Conservation (phyloP, 2,113 vertebrate genomes). For the Hyperopisus bebe region DNA sequence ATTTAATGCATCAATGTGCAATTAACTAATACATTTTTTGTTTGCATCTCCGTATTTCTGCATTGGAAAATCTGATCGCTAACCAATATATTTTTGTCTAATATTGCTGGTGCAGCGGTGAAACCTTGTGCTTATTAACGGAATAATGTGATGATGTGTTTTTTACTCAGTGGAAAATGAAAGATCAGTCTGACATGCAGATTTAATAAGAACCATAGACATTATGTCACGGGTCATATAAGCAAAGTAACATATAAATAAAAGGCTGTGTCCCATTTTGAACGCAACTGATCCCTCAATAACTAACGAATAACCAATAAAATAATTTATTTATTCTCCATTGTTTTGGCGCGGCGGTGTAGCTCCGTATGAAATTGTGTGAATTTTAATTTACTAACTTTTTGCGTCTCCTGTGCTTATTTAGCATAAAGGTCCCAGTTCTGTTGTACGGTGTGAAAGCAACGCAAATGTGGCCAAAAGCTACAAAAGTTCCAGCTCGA, state of each 20-base stretch:
- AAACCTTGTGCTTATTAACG: too few relatives aligned
- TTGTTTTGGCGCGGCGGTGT: background rate
- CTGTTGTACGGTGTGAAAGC: background rate
- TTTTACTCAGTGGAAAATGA: too few relatives aligned
- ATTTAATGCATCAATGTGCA: too few relatives aligned
- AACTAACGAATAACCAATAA: too few relatives aligned
- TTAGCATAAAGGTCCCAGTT: background rate
- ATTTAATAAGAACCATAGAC: background rate
- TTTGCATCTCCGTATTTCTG: too few relatives aligned
- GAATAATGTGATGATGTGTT: too few relatives aligned
- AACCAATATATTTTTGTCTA: background rate
- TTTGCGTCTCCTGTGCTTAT: background rate
- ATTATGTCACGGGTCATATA: background rate
- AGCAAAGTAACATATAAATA: background rate
- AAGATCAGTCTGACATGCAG: background rate
- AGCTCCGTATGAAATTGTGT: background rate
- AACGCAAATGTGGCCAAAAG: background rate
- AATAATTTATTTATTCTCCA: background rate
- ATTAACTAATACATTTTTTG: too few relatives aligned
- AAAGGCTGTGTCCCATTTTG: too few relatives aligned
- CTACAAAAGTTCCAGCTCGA: background rate
- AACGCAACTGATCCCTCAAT: too few relatives aligned
- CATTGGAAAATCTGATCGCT: too few relatives aligned
- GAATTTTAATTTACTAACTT: background rate
- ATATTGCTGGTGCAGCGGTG: too few relatives aligned